Base-by-base conservation (phyloP, 2,113 vertebrate species). In the Cebidichthys violaceus region DNA sequence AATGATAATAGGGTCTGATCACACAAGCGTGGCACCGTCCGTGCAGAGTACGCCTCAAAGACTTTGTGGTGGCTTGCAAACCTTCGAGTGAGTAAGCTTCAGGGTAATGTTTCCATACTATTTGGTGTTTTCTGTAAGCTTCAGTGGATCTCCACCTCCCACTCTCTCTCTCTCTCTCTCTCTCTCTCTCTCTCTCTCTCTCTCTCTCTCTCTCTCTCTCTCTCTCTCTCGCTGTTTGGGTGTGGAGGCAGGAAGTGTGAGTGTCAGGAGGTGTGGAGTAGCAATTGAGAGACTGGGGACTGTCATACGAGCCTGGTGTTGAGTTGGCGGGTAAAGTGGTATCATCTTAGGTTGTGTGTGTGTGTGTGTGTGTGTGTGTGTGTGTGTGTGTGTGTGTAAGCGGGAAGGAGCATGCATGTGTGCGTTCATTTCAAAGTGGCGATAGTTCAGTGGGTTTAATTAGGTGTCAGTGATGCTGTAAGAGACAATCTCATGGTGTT, bases 41-140 rank as follows among this genome's bases (percentile, higher is more conserved):
- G 29, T 47, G 39, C 64, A 43, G 18, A 18, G 64, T 27, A 15
- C 11, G 18, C 18, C 35, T 64, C 6, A 64, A 39, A 27, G 41
- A 31, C 65, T 45, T 39, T 65, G 62, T 39, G 22, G 62, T 41
- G 62, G 33, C 22, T 65, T 64, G 15, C 41, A 57, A 24, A 24
- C 33, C 50, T 71, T 70, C 52, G 65, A 85, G 54, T 31, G 22
- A 45, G 47, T 77, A 22, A 64, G 79, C 78, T 85, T 55, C 29
- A 27, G 61, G 61, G 64, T 37, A 68, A 84, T 74, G 64, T 80
- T 90, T 88, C 65, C 76, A 55, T 81, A 64, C 64, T 76, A 81
- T 85, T 88, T 83, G 52, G 50, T 75, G 52, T 82, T 86, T 86
- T 81, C 39, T 3, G 70, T 87, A 45, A 86, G 78, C 75, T 70